phyloP scores from a whole-genome alignment of 2,113 vertebrate species.

The Hippocampus mohnikei region DNA sequence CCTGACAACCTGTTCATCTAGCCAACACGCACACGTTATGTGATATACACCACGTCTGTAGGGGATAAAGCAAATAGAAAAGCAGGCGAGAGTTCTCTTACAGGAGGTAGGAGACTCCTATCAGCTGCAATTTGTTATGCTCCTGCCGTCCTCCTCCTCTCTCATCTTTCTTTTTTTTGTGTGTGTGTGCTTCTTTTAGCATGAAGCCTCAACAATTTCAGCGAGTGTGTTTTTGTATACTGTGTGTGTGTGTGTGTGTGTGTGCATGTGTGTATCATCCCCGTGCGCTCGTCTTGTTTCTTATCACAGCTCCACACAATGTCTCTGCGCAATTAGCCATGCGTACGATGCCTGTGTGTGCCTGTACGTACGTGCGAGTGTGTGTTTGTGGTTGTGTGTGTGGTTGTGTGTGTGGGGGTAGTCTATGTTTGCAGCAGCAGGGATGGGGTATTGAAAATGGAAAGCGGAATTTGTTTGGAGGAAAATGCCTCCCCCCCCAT shows the following conservation, averaged over 20 bases:
- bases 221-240: not conserved
- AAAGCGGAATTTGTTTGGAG: conserved; percentile 63
- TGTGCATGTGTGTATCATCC: conserved; percentile 12
- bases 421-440: conserved; percentile 8
- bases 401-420: not conserved
- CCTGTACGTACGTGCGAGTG: not conserved
- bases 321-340: conserved; percentile 69
- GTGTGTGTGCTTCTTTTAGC: conserved; percentile 40
- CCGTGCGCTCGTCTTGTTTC: conserved; percentile 52
- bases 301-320: conserved; percentile 69
- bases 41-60: conserved; percentile 3
- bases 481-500: conserved; percentile 58
- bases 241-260: conserved; percentile 9
- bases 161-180: conserved; percentile 45
- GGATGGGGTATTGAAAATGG: conserved; percentile 40
- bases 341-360: conserved; percentile 33
- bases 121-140: conserved; percentile 67
- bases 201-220: conserved; percentile 58
- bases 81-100: conserved; percentile 11
- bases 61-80: conserved; percentile 1
- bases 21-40: conserved; percentile 1
- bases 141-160: conserved; percentile 51
- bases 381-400: conserved; percentile 3
- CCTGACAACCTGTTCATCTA: conserved; percentile 4
- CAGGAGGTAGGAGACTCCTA: conserved; percentile 61